Evolutionary conservation across 2,797 vertebrate genomes (phyloP).

Genomic region (Chiroxiphia lanceolata): DNA sequence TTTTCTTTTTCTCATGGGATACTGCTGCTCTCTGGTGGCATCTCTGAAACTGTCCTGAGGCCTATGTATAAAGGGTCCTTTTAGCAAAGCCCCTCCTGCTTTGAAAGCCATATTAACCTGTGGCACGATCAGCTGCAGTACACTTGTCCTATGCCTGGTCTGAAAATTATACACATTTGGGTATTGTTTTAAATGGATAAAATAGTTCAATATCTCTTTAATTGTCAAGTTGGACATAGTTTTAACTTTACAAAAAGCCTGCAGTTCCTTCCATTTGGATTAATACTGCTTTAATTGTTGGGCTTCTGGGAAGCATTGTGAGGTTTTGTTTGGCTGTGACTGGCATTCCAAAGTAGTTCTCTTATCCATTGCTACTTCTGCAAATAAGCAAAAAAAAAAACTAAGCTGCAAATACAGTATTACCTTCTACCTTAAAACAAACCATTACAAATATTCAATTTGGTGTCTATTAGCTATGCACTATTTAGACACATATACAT

Average conservation of each 20-base stretch:
- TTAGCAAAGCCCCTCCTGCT: not conserved
- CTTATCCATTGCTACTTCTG: not conserved
- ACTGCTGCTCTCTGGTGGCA: conserved; percentile 56
- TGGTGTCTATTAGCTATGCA: not conserved
- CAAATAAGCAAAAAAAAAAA: not conserved
- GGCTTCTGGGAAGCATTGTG: not conserved
- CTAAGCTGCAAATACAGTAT: not conserved
- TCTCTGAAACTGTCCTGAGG: not conserved
- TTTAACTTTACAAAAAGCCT: not conserved
- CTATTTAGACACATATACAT: not conserved
- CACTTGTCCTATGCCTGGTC: not conserved
- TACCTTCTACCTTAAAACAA: not conserved
- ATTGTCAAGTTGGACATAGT: not conserved
- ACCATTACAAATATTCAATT: not conserved
- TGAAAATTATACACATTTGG: not conserved
- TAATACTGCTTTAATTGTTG: not conserved
- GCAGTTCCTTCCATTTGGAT: not conserved
- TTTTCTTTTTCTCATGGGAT: not conserved
- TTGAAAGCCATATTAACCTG: not conserved
- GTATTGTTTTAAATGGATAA: not conserved
- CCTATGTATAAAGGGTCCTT: not conserved
- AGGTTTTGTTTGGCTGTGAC: not conserved
- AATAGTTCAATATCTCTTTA: not conserved
- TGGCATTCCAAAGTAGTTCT: not conserved
- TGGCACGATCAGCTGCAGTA: not conserved